Percentiles rank a stretch among this genome's conserved stretches.
phyloP scores from a whole-genome alignment of 2,888 invertebrate genomes.

The Andrena marginata region DNA sequence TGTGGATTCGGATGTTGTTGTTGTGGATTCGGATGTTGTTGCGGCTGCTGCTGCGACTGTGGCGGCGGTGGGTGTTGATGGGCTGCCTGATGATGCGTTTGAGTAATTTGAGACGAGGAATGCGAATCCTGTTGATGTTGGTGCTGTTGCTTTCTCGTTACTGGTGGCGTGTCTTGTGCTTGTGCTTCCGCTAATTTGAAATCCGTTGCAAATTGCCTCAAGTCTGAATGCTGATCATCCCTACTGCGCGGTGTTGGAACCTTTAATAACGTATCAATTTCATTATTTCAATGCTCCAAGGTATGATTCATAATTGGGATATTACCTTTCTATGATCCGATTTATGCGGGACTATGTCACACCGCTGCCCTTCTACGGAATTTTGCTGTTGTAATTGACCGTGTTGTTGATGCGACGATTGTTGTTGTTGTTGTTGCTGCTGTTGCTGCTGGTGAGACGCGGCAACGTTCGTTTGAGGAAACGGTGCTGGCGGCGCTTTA shows the following conservation, averaged over 20 bases:
- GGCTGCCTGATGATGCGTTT: constrained; percentile 71
- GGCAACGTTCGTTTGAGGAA: constrained; percentile 80
- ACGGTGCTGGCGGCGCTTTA: constrained; percentile 83
- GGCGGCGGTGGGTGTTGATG: constrained; percentile 75
- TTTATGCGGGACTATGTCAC: constrained; percentile 78
- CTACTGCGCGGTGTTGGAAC: constrained; percentile 78
- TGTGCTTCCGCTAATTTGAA: constrained; percentile 89
- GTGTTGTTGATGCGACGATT: constrained; percentile 77
- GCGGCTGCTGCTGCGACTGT: constrained; percentile 68
- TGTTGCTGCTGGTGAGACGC: constrained; percentile 78
- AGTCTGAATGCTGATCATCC: constrained; percentile 86
- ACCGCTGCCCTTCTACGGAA: constrained; percentile 79
- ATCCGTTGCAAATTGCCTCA: constrained; percentile 92
- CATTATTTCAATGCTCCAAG: not conserved
- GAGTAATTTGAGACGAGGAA: constrained; percentile 61
- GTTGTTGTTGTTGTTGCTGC: constrained; percentile 74
- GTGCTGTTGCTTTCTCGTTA: constrained; percentile 79
- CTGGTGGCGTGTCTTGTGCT: constrained; percentile 75
- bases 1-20: constrained; percentile 68
- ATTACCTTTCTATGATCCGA: constrained; percentile 81
- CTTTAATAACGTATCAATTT: constrained; percentile 57
- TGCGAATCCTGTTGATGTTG: constrained; percentile 73
- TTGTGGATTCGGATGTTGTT: constrained; percentile 70
- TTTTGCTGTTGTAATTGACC: constrained; percentile 78
- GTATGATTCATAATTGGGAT: not conserved